These are phyloP conservation scores for Alectoris magna DNA, from an alignment of 2,797 vertebrate genomes.

Conservation along the genomic window DNA sequence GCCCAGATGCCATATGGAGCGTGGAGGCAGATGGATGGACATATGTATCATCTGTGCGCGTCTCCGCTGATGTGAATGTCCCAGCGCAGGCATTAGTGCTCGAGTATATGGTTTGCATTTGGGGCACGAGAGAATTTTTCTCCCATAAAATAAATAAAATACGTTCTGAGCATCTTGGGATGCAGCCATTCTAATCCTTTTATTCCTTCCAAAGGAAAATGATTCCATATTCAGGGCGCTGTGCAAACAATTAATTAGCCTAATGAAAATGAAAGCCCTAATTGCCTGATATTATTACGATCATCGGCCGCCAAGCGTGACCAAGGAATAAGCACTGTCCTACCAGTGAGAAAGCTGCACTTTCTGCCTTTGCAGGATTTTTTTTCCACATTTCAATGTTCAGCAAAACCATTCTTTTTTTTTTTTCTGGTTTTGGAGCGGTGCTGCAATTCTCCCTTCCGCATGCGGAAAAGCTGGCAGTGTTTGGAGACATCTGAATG, in stretches of 20 bases:
- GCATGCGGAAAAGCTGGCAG: constrained; percentile 42
- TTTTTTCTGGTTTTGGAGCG: background rate
- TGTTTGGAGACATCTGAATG: constrained; percentile 20
- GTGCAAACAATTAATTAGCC: constrained; percentile 73
- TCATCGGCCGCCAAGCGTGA: constrained; percentile 39
- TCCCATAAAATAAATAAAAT: constrained; percentile 61
- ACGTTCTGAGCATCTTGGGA: constrained; percentile 41
- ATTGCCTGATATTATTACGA: constrained; percentile 37
- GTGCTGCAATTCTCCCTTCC: constrained; percentile 16
- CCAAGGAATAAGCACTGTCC: constrained; percentile 24
- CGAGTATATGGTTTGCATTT: background rate
- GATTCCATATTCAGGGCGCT: constrained; percentile 46
- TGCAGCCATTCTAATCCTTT: constrained; percentile 58
- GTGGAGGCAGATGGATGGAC: constrained; percentile 70
- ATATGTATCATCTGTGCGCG: constrained; percentile 43
- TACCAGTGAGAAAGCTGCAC: background rate
- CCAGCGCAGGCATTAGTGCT: constrained; percentile 38
- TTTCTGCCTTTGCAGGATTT: background rate
- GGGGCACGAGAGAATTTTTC: constrained; percentile 46
- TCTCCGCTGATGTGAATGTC: constrained; percentile 18
- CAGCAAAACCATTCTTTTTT: background rate
- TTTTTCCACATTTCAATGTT: constrained; percentile 3
- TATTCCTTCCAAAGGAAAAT: constrained; percentile 52
- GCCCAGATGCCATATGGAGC: background rate
- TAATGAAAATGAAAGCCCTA: constrained; percentile 65